Conservation (phyloP, 2,113 vertebrate species). For the Aepyceros melampus region DNA sequence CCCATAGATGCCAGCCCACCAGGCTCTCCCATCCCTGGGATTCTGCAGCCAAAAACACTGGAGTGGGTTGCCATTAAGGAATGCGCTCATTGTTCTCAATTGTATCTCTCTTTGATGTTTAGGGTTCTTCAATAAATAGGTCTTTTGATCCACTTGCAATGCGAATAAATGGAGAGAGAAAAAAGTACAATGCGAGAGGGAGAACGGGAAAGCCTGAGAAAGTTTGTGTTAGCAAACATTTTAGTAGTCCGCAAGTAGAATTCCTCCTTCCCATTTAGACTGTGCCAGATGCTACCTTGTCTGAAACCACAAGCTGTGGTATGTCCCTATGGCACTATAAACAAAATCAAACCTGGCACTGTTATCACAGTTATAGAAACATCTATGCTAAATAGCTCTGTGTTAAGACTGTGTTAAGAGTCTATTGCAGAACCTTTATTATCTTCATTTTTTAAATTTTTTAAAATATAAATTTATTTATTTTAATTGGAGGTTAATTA, state of each 20-base stretch:
- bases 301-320: neutral
- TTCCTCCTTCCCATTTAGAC: neutral
- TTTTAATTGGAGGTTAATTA: too few relatives aligned
- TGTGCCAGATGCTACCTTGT: neutral
- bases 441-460: neutral
- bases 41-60: too few relatives aligned
- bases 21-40: too few relatives aligned
- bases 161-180: neutral
- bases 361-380: neutral
- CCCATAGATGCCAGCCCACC: too few relatives aligned
- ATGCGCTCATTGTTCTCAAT: neutral
- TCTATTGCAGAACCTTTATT: neutral
- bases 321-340: neutral
- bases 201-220: neutral
- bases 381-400: slow-evolving; percentile 39
- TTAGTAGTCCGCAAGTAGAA: neutral
- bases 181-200: neutral
- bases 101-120: neutral
- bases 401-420: slow-evolving; percentile 10
- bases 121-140: neutral
- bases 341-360: slow-evolving; percentile 45
- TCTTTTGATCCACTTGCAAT: neutral
- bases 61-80: neutral
- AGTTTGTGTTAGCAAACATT: neutral
- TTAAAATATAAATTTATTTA: too few relatives aligned